Base-by-base conservation (phyloP, 2,113 vertebrate genomes). In the Poecile atricapillus region DNA sequence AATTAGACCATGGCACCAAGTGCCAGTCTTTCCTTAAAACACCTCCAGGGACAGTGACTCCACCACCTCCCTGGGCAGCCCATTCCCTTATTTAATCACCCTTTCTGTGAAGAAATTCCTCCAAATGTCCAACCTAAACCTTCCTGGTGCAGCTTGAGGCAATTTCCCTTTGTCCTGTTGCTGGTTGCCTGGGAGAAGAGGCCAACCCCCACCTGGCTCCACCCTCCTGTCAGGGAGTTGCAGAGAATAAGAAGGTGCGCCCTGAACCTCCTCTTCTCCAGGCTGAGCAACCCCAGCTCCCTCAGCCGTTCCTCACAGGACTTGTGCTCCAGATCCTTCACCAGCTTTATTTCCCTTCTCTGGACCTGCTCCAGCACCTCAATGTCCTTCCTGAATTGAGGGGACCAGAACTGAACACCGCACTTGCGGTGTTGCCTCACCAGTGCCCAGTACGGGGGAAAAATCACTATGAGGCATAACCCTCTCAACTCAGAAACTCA, bases 381-480 rank as follows among this genome's bases (percentile, higher is more conserved):
- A 41, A 23, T 5, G 41, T 49, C 63, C 41, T 69, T 68, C 79
- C 71, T 49, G 55, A 69, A 62, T 0, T 27, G 63, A 55, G 63
- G 47, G 31, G 41, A 60, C 41, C 70, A 69, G 79, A 83, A 76
- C 1, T 27, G 47, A 47, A 49, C 70, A 83, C 30, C 69, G 70
- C 41, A 90, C 55, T 69, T 0, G 1, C 69, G 70, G 63, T 49
- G 19, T 69, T 64, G 71, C 87, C 35, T 69, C 79, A 69, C 55
- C 79, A 63, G 35, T 43, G 79, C 17, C 55, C 56, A 69, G 21
- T 4, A 60, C 24, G 83, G 55, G 44, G 47, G 87, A 69, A 43
- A 20, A 90, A 64, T 92, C 78, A 95, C 60, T 67, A 74, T 22
- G 87, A 95, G 62, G 92, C 68, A 77, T n/a, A 78, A 95, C 19